These are phyloP conservation scores for Fragum sueziense DNA, from an alignment of 2,888 invertebrate genomes.

Conservation along the genomic window DNA sequence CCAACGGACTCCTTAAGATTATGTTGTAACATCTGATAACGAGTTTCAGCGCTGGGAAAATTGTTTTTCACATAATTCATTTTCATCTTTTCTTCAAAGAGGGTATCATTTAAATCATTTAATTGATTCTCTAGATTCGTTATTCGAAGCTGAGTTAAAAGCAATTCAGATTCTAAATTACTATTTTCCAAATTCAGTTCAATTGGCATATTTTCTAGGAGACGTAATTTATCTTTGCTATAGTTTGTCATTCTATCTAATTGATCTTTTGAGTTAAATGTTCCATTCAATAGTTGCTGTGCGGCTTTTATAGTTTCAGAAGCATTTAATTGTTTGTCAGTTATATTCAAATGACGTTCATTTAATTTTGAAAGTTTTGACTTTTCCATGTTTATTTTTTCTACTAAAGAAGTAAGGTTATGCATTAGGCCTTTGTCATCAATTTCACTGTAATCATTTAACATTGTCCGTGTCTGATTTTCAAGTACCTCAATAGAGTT, in stretches of 20 bases:
- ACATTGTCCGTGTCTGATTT: not conserved
- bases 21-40: conserved; percentile 21
- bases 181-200: not conserved
- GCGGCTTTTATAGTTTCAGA: not conserved
- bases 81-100: conserved; percentile 48
- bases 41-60: conserved; percentile 29
- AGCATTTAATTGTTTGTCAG: not conserved
- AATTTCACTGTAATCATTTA: not conserved
- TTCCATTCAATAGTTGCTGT: conserved; percentile 11
- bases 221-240: not conserved
- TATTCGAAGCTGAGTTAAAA: not conserved
- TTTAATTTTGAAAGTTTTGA: not conserved
- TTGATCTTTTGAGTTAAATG: conserved; percentile 2
- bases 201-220: not conserved
- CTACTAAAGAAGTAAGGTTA: not conserved
- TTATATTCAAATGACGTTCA: not conserved
- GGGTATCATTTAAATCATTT: conserved; percentile 37
- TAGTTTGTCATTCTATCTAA: not conserved
- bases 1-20: conserved; percentile 8
- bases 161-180: not conserved
- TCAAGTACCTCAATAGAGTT: not conserved
- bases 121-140: conserved; percentile 23
- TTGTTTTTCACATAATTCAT: conserved; percentile 42
- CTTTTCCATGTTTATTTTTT: not conserved
- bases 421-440: not conserved